Evolutionary conservation across 2,797 vertebrate genomes (phyloP).

Genomic region (Galagoides demidoff): DNA sequence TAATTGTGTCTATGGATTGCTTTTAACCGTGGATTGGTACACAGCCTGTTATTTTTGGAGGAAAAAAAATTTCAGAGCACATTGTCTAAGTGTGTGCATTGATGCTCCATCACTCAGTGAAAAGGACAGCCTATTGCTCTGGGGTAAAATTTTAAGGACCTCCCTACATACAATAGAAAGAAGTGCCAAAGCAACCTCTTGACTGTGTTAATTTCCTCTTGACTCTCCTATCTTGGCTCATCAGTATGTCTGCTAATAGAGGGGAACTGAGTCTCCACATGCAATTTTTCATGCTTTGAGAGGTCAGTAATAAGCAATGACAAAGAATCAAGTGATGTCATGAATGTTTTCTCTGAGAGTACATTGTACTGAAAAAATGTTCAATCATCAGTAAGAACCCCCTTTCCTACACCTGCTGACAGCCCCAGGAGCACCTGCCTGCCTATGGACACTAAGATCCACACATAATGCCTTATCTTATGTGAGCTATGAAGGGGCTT

Average conservation of each 20-base stretch:
- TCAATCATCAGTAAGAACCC: background rate
- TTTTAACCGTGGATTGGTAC: slow-evolving; percentile 32
- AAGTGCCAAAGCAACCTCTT: too few species aligned
- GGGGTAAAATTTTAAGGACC: background rate
- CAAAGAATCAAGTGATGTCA: background rate
- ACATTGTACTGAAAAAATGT: background rate
- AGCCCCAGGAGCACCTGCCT: background rate
- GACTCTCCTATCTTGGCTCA: background rate
- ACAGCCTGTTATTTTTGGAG: background rate
- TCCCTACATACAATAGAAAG: background rate
- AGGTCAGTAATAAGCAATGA: background rate
- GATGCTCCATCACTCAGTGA: rapidly evolving
- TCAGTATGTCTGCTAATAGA: background rate
- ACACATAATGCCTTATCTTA: background rate
- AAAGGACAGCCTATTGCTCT: background rate
- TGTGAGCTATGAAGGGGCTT: background rate
- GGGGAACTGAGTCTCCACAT: background rate
- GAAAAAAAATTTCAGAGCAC: background rate
- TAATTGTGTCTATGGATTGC: slow-evolving; percentile 24
- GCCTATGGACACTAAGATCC: background rate
- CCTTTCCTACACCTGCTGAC: background rate
- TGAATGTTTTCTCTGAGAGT: background rate
- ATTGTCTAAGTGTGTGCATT: background rate
- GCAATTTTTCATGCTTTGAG: background rate
- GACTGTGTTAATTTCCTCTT: background rate